Evolutionary conservation across 2,888 invertebrate species (phyloP).

Genomic region (Bugula neritina): DNA sequence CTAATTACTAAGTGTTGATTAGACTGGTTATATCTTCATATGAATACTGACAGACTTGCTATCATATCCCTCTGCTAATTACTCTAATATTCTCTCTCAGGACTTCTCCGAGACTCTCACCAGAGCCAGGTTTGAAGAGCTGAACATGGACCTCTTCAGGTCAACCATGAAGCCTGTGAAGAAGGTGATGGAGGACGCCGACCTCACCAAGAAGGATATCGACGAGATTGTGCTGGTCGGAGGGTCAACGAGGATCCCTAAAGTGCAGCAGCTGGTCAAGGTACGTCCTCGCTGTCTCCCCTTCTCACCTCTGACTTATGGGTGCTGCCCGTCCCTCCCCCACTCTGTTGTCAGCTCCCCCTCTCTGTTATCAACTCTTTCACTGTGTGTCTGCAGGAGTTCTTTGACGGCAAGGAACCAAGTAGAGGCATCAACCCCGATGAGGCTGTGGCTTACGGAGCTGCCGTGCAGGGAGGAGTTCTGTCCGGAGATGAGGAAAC

Average conservation of each 20-base stretch:
- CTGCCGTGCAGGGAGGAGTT: conserved; percentile 96
- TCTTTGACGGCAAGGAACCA: conserved; percentile 93
- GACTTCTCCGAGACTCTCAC: conserved; percentile 97
- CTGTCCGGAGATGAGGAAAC: conserved; percentile 95
- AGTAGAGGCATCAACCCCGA: conserved; percentile 97
- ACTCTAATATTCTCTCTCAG: too few species aligned
- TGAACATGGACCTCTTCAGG: conserved; percentile 77
- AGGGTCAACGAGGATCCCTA: conserved; percentile 97
- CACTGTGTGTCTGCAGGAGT: conserved; percentile 53
- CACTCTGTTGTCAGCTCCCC: not conserved
- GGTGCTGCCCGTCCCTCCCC: not conserved
- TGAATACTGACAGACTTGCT: too few species aligned
- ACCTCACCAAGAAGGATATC: conserved; percentile 95
- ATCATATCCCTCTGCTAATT: too few species aligned
- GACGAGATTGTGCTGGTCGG: conserved; percentile 98
- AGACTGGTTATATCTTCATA: too few species aligned
- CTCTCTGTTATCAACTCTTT: not conserved
- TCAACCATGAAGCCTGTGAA: conserved; percentile 91
- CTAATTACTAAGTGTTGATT: too few species aligned
- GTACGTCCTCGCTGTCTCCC: not conserved
- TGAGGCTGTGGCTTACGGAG: conserved; percentile 97
- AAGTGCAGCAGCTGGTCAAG: conserved; percentile 66
- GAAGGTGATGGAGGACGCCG: conserved; percentile 95
- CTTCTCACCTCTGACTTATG: not conserved
- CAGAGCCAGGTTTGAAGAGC: conserved; percentile 95